phyloP scores from a whole-genome alignment of 2,888 invertebrate genomes.

The Drymonia ruficornis region DNA sequence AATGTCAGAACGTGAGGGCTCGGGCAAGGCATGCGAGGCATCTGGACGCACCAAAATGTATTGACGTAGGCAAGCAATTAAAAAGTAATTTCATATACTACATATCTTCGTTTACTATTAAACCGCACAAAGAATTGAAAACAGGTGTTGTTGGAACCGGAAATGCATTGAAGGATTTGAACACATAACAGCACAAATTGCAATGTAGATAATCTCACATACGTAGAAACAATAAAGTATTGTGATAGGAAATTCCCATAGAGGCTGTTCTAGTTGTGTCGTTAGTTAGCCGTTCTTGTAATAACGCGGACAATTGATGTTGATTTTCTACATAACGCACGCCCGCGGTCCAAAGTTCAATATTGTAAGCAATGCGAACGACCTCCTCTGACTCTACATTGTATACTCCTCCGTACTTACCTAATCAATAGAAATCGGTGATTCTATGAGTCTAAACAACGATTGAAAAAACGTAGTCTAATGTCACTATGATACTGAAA shows the following conservation, averaged over 20 bases:
- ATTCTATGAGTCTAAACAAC: too few species aligned
- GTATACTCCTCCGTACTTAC: background rate
- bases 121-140: too few species aligned
- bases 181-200: too few species aligned
- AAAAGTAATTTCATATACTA: too few species aligned
- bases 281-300: slow-evolving; percentile 17
- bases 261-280: background rate
- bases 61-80: too few species aligned
- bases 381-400: slow-evolving; percentile 27
- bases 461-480: background rate
- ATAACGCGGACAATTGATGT: slow-evolving; percentile 53
- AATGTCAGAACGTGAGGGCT: too few species aligned
- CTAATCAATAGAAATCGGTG: background rate
- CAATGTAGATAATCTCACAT: background rate
- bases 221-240: background rate
- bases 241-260: slow-evolving; percentile 1
- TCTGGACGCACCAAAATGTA: too few species aligned
- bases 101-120: too few species aligned
- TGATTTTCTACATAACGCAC: slow-evolving; percentile 46
- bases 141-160: too few species aligned
- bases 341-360: slow-evolving; percentile 51
- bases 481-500: too few species aligned
- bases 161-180: too few species aligned
- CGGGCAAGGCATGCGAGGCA: too few species aligned
- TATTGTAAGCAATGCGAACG: slow-evolving; percentile 34